These are phyloP conservation scores for Odontophorus gujanensis DNA, from an alignment of 2,113 vertebrate species.

Conservation along the genomic window DNA sequence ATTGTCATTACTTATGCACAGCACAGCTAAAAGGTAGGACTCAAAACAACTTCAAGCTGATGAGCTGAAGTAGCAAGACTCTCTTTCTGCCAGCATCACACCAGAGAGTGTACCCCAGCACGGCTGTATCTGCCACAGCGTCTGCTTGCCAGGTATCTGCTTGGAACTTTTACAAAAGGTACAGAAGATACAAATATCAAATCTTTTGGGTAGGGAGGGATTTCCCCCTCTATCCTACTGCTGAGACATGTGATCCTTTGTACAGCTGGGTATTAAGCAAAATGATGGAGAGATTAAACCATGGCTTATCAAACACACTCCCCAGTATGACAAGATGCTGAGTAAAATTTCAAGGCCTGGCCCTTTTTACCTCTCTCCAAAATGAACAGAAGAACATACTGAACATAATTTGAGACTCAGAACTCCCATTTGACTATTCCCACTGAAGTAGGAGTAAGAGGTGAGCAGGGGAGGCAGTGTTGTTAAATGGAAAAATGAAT, in stretches of 20 bases:
- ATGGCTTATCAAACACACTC: background rate
- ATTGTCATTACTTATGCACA: background rate
- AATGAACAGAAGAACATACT: constrained; percentile 8
- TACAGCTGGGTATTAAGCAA: background rate
- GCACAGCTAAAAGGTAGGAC: background rate
- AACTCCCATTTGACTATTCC: constrained; percentile 26
- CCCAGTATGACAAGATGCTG: background rate
- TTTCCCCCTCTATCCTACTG: background rate
- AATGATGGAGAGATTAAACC: background rate
- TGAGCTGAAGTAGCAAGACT: background rate
- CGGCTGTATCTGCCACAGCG: background rate
- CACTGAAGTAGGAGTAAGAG: background rate
- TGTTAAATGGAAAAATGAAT: background rate
- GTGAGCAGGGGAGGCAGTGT: background rate
- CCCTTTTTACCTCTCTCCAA: background rate
- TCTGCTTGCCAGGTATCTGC: background rate
- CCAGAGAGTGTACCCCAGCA: background rate
- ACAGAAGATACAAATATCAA: background rate
- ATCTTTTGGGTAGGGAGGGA: background rate
- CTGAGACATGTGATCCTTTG: background rate
- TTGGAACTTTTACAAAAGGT: background rate
- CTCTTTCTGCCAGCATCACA: background rate
- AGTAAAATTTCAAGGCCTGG: constrained; percentile 1
- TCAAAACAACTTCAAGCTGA: background rate
- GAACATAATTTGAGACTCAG: constrained; percentile 14